Base-by-base conservation (phyloP, 2,888 invertebrate genomes). In the Periphyllus acericola region DNA sequence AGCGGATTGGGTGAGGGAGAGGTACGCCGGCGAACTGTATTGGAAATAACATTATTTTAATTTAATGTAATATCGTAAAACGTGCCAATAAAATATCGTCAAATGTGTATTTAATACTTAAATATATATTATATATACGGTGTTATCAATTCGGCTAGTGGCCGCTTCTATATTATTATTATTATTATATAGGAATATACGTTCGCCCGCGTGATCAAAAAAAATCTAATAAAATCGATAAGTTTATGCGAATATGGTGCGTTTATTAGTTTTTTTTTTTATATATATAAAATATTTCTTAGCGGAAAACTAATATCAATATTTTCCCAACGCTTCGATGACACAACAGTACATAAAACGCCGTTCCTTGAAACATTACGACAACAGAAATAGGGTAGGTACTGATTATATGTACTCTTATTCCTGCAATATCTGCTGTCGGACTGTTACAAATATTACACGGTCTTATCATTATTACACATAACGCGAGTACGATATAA, bases 1-100 rank as follows among this genome's bases (percentile, higher is more conserved):
- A 46, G 66, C 84, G 66, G n/a, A n/a, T n/a, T n/a, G n/a, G n/a
- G n/a, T n/a, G n/a, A n/a, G n/a, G n/a, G n/a, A n/a, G n/a, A 3
- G 11, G 75, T 34, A 71, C 40, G 40, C 29, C 81, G 46, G 32
- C 5, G 75, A 82, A 83, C 36, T 19, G 21, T 75, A 60, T 83
- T 29, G 75, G 78, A 68, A 85, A 85, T 78, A 78, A 78, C 78
- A 34, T 66, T 34, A 78, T 85, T 78, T 76, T 78, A 85, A 85
- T 85, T 52, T 66, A 85, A 68, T 36, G 84, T 9, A 21, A 55
- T 46, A 68, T 85, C 78, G 68, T 85, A 85, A 78, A 85, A 83
- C n/a, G 60, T 46, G 76, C 78, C 84, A 78, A 85, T 85, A 85
- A 84, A 85, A 85, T 85, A 78, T 72, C 72, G 19, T 19, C 76